Evolutionary conservation across 2,113 vertebrate genomes (phyloP).

Genomic region (Bubo blakistoni): DNA sequence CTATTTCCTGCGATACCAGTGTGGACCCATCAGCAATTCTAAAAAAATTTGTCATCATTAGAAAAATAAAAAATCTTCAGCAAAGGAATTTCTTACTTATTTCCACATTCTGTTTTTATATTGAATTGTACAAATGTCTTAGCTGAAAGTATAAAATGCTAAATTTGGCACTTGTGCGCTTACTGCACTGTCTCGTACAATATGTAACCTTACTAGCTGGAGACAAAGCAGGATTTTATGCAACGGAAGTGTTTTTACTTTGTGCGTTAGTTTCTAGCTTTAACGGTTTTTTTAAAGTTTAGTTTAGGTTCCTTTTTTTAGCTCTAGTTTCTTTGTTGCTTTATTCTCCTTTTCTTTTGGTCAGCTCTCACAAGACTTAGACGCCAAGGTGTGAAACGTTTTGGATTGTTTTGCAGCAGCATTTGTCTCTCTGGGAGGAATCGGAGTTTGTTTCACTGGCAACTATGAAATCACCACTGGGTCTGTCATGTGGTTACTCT

Average conservation of each 20-base stretch:
- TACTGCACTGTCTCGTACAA: neutral
- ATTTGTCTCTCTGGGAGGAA: constrained; percentile 59
- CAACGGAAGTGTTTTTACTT: neutral
- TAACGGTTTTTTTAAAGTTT: neutral
- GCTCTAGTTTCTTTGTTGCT: neutral
- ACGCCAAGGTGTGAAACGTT: constrained; percentile 17
- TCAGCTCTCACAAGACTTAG: constrained; percentile 18
- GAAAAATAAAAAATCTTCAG: neutral
- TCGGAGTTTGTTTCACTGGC: constrained; percentile 63
- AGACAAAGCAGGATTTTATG: neutral
- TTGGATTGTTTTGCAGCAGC: constrained; percentile 46
- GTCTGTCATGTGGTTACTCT: constrained; percentile 62
- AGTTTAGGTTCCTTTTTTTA: neutral
- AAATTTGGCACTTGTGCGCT: neutral
- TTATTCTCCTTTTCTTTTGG: constrained; percentile 24
- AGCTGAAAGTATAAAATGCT: neutral
- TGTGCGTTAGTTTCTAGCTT: neutral
- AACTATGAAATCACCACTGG: constrained; percentile 68
- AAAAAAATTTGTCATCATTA: neutral
- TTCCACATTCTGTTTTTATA: neutral
- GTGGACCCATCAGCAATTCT: neutral
- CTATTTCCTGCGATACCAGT: neutral
- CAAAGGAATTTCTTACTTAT: neutral
- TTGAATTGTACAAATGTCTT: neutral
- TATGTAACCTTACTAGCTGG: neutral